phyloP scores from a whole-genome alignment of 2,797 vertebrate genomes.

The Crenuchus spilurus region DNA sequence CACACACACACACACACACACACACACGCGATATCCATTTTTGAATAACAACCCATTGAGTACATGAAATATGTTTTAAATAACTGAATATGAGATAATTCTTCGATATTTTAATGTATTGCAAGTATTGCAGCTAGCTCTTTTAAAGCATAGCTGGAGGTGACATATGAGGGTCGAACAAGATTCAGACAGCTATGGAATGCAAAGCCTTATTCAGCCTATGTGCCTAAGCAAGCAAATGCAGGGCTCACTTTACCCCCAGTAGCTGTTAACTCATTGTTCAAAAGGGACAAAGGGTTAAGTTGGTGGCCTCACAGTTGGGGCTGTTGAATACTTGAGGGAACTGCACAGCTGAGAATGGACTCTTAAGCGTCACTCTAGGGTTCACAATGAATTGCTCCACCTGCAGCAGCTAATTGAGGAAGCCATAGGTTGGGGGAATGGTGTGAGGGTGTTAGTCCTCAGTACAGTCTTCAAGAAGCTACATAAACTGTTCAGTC shows the following conservation, averaged over 20 bases:
- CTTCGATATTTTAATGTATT: no score
- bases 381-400: conserved; percentile 33
- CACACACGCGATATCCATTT: no score
- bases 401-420: conserved; percentile 18
- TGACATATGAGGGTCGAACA: neutral
- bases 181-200: neutral
- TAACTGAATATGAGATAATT: no score
- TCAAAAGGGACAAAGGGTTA: conserved; percentile 40
- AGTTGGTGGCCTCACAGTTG: conserved; percentile 38
- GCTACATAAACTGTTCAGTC: neutral
- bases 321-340: conserved; percentile 34
- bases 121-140: neutral
- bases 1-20: no score
- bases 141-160: neutral
- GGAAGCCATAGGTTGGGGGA: neutral
- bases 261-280: conserved; percentile 38
- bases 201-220: neutral
- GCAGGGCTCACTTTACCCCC: conserved; percentile 11
- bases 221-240: conserved; percentile 25
- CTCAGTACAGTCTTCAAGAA: conserved; percentile 24
- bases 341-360: conserved; percentile 56
- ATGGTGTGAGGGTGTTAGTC: conserved; percentile 16
- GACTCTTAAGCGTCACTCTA: conserved; percentile 20
- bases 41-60: no score
- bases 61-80: no score